Base-by-base conservation (phyloP, 2,888 invertebrate species). In the Coleophora flavipennella region DNA sequence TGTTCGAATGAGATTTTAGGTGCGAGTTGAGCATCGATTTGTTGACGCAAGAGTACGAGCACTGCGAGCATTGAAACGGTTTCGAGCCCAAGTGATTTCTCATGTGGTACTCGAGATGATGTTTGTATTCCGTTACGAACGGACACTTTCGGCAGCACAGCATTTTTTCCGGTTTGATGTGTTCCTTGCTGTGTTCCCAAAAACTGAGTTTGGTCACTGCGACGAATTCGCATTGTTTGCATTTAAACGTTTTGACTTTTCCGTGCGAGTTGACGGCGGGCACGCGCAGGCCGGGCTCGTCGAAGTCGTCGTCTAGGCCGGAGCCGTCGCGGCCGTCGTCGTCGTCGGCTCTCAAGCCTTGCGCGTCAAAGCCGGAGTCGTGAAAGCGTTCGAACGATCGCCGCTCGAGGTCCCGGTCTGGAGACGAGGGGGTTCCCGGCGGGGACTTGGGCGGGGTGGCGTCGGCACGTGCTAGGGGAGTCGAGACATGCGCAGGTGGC, bases 11-110 rank as follows among this genome's bases (percentile, higher is more conserved):
- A 0, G 96, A 96, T 67, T 99, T 99, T 64, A 97, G 89, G 68
- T 99, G 99, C 0, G 97, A 97, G 76, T 97, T 99, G 40, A 99
- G 86, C 99, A 99, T 99, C 0, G 98, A 98, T 70, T 97, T 97
- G 81, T 97, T 98, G n/a, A 97, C 97, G 67, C 97, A 98, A 0
- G 91, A 89, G 62, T 96, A 96, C 12, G 88, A 87, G 69, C 98
- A 99, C 62, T 95, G 91, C 46, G 88, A 88, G 73, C 98, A 99
- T 67, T 94, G 93, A 85, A 94, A 98, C 1, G 99, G 99, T 67
- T 99, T 99, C 1, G 93, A 92, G 31, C 97, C 96, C 57, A 92
- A 89, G 74, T 99, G 99, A 68, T 98, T 98, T 33, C 96, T 88
- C 67, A 97, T 88, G 69, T 98, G 99, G 62, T 99, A 99, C 67